Evolutionary conservation across 2,888 invertebrate genomes (phyloP), one percentile per base, ranked within the genome.

Genomic region (Nymphalis urticae): DNA sequence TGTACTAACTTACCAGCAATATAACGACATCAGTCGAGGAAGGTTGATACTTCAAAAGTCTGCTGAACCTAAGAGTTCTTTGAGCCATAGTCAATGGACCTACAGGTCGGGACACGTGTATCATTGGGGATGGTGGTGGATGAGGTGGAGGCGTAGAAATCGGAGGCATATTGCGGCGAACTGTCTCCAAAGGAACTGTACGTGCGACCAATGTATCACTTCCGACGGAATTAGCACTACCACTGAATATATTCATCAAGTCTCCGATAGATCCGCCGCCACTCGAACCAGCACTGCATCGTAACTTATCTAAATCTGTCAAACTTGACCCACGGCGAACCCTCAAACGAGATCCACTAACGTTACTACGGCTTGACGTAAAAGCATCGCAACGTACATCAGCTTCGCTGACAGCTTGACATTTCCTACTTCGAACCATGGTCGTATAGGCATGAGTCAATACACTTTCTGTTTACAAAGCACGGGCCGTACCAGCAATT

Each of bases 241-340:
- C 95, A 71, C 96, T 96, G 79, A 95, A 96, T 81, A 94, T 95
- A 84, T 96, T 96, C 96, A 96, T 96, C 77, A 96, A 87, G 83
- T 97, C 96, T 3, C 96, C 96, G 60, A 96, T 96, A 76, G 96
- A 96, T 21, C 95, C 95, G 24, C 93, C 90, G 5, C 90, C 88
- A 71, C 89, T 92, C 0, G 92, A 89, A 2, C 90, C 87, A 16
- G 84, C 88, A 42, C 87, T 83, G 65, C 86, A 92, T 68, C 94
- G 89, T 47, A 95, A 83, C 80, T 95, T 95, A 82, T 96, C 95
- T 79, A 96, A 89, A 77, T 96, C 96, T 3, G 96, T 96, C 86
- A 96, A 92, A 75, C 95, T 95, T 0, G 95, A 96, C 0, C 96
- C 95, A 1, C 96, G 93, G 7, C 96, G 94, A 75, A 96, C 95